A percentile compares a stretch with the other conserved stretches of the same genome.
Evolutionary conservation across 1,140 invertebrate genomes (phyloP).

Genomic region (Ruditapes philippinarum): DNA sequence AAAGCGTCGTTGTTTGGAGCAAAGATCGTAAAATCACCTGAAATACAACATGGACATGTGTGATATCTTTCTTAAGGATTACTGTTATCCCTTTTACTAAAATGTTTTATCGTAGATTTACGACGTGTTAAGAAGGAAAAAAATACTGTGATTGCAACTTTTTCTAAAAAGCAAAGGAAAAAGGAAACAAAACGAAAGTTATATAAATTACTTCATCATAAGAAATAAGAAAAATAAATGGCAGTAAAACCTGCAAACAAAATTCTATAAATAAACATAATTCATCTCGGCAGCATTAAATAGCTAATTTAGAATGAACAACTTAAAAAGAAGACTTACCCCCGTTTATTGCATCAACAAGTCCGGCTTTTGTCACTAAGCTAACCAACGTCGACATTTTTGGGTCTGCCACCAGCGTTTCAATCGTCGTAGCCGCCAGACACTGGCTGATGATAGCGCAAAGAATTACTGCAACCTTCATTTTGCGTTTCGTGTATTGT

Average conservation of each 20-base stretch:
- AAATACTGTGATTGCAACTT: no score
- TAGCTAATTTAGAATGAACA: no score
- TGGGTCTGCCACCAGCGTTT: background rate
- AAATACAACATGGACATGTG: background rate
- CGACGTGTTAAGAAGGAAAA: no score
- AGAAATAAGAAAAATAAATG: no score
- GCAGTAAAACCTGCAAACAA: no score
- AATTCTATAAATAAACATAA: no score
- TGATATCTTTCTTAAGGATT: background rate
- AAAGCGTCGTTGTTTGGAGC: conserved; percentile 94
- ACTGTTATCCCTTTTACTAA: background rate
- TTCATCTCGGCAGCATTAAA: no score
- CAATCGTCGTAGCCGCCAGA: conserved; percentile 34
- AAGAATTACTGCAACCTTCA: background rate
- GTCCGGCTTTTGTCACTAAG: conserved; percentile 28
- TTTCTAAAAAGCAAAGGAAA: no score
- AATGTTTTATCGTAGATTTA: no score
- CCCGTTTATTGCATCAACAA: conserved; percentile 16
- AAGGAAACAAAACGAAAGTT: no score
- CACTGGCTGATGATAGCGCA: conserved; percentile 6
- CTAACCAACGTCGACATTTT: conserved; percentile 13
- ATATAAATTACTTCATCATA: no score
- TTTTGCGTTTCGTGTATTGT: background rate
- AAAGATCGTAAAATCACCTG: conserved; percentile 92
- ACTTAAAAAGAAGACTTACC: conserved; percentile 16